Conservation (phyloP, 2,888 invertebrate genomes). For the Orthosia incerta region DNA sequence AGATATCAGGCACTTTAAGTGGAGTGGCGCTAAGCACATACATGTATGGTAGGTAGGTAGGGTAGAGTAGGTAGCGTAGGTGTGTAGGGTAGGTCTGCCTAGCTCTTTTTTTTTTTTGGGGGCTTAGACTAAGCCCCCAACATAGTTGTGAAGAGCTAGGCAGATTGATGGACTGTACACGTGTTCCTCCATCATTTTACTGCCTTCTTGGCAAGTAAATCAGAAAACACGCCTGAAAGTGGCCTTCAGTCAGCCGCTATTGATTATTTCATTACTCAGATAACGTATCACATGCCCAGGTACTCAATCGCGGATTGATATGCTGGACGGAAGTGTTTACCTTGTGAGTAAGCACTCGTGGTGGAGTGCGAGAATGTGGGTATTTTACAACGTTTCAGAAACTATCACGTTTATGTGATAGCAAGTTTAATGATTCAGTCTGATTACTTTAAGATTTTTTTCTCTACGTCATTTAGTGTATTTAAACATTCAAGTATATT, state of each 20-base stretch:
- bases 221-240: background rate
- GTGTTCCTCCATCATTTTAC: background rate
- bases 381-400: slow-evolving; percentile 36
- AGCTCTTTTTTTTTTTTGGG: too few relatives aligned
- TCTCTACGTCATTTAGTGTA: too few relatives aligned
- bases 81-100: too few relatives aligned
- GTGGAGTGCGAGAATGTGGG: slow-evolving; percentile 30
- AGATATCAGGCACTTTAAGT: slow-evolving; percentile 36
- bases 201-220: background rate
- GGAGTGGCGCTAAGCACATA: slow-evolving; percentile 22
- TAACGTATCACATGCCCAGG: slow-evolving; percentile 28
- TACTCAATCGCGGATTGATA: slow-evolving; percentile 21
- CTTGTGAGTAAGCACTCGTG: slow-evolving; percentile 37
- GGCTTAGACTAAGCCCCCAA: too few relatives aligned
- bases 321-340: slow-evolving; percentile 51
- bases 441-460: background rate
- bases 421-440: slow-evolving; percentile 15
- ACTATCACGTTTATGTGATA: slow-evolving; percentile 37
- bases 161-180: too few relatives aligned
- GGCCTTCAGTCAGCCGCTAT: slow-evolving; percentile 2
- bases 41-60: too few relatives aligned
- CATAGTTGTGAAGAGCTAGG: too few relatives aligned
- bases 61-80: too few relatives aligned
- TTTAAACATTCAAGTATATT: too few relatives aligned
- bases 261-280: slow-evolving; percentile 33